These are phyloP conservation scores for Xiphophorus birchmanni DNA, from an alignment of 2,797 vertebrate species.

Conservation along the genomic window DNA sequence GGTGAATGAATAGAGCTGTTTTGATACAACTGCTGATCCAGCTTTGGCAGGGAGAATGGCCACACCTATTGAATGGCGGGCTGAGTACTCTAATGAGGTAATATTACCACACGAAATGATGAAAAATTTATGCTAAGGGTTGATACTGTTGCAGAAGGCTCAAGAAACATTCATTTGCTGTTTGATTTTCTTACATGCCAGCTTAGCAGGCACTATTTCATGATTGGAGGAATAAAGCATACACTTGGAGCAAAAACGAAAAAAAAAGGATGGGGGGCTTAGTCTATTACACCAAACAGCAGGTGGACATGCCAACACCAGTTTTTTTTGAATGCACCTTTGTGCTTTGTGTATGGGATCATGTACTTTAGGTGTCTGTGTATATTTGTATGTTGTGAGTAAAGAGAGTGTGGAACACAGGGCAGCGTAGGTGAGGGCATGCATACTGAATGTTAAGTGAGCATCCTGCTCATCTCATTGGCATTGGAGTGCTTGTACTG, in stretches of 20 bases:
- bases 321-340: conserved; percentile 46
- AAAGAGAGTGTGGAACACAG: conserved; percentile 48
- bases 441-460: conserved; percentile 76
- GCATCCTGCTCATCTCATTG: conserved; percentile 73
- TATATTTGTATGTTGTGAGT: conserved; percentile 51
- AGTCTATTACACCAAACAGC: conserved; percentile 74
- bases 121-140: conserved; percentile 82
- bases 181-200: conserved; percentile 83
- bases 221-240: conserved; percentile 61
- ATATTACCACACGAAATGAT: conserved; percentile 79
- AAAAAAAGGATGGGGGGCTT: conserved; percentile 58
- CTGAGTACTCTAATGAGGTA: conserved; percentile 78
- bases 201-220: conserved; percentile 77
- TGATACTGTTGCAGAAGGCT: conserved; percentile 74
- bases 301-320: conserved; percentile 61
- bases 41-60: conserved; percentile 68
- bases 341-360: conserved; percentile 34
- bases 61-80: conserved; percentile 73
- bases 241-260: conserved; percentile 53
- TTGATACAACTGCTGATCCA: conserved; percentile 58
- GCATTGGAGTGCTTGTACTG: conserved; percentile 74
- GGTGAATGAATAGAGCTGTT: conserved; percentile 54
- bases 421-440: conserved; percentile 63
- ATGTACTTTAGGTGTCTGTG: conserved; percentile 26
- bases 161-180: conserved; percentile 80